Evolutionary conservation across 2,797 vertebrate species (phyloP).

Genomic region (Channa striata): DNA sequence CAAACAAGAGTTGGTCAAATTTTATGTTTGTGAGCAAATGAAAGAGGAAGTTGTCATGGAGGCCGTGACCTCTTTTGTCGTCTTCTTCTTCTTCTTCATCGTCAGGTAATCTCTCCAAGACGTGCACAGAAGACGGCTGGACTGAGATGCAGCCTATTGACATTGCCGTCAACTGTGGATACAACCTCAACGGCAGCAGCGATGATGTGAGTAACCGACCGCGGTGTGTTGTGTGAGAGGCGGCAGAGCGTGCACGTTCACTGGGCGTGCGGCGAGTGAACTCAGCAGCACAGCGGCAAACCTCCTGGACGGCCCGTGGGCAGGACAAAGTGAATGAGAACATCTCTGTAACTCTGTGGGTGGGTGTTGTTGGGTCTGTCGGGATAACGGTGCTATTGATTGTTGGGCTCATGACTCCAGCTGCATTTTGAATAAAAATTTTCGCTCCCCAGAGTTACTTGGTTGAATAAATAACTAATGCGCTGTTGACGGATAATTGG

Average conservation of each 20-base stretch:
- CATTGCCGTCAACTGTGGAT: constrained; percentile 89
- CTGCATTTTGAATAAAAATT: too few relatives aligned
- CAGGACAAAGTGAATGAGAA: constrained; percentile 38
- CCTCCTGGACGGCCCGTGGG: constrained; percentile 32
- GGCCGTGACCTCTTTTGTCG: constrained; percentile 37
- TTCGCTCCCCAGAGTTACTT: too few relatives aligned
- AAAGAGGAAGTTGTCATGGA: constrained; percentile 21
- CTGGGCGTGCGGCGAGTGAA: constrained; percentile 19
- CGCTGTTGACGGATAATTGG: too few relatives aligned
- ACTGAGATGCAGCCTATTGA: constrained; percentile 86
- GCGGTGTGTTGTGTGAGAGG: constrained; percentile 3
- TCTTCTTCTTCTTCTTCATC: constrained; percentile 24
- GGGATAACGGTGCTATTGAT: constrained; percentile 39
- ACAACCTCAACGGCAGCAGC: constrained; percentile 82
- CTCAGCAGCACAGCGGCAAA: constrained; percentile 23
- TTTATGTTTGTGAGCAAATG: constrained; percentile 8
- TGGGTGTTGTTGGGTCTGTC: constrained; percentile 21
- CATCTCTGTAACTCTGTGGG: constrained; percentile 37
- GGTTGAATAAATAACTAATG: too few relatives aligned
- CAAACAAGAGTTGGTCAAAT: constrained; percentile 1
- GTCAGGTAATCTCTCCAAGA: constrained; percentile 92
- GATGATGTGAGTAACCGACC: constrained; percentile 81
- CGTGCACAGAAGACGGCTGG: constrained; percentile 91
- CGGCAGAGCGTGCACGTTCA: not conserved
- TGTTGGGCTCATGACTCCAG: constrained; percentile 11